Evolutionary conservation across 2,113 vertebrate genomes (phyloP).

Genomic region (Syrmaticus mikado): DNA sequence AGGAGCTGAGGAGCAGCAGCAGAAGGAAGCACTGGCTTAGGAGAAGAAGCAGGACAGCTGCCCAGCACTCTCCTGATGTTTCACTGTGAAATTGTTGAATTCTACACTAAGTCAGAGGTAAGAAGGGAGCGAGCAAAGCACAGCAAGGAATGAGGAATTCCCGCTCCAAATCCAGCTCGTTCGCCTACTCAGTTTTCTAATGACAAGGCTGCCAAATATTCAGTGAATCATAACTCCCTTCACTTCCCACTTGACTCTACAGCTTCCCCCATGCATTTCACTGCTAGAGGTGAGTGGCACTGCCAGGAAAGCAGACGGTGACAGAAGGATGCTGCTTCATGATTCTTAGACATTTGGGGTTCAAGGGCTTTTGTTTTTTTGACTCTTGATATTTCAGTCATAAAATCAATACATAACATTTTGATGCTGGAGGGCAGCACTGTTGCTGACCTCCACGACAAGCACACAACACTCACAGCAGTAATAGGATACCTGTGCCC

Average conservation of each 20-base stretch:
- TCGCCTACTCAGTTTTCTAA: background rate
- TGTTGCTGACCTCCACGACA: background rate
- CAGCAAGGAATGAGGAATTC: background rate
- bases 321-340: background rate
- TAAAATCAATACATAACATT: background rate
- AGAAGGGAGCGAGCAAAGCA: background rate
- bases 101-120: background rate
- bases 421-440: background rate
- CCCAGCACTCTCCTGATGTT: accelerated
- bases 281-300: background rate
- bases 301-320: background rate
- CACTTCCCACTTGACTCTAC: background rate
- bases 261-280: background rate
- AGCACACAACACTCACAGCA: no score
- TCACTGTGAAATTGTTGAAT: accelerated
- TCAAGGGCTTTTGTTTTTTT: background rate
- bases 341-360: background rate
- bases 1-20: background rate
- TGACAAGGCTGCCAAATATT: background rate
- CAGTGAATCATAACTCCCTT: accelerated
- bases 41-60: background rate
- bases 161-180: background rate
- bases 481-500: background rate
- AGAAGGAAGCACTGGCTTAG: background rate
- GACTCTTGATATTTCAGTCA: background rate